Conservation (phyloP, 2,113 vertebrate species). For the Nesogale talazaci region DNA sequence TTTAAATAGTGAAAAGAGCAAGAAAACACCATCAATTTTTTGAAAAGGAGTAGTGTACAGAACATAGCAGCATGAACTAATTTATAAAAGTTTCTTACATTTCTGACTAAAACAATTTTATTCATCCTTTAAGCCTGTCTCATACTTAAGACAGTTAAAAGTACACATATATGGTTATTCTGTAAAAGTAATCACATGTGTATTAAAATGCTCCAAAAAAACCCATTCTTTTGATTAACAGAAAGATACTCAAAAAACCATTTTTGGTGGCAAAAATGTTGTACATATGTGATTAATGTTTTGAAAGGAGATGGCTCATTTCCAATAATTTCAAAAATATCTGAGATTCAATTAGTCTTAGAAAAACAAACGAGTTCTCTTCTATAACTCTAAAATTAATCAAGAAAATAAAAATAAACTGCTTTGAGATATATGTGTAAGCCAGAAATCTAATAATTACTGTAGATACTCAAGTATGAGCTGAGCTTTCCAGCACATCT, state of each 20-base stretch:
- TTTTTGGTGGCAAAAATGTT: slow-evolving; percentile 15
- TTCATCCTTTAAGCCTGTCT: slow-evolving; percentile 13
- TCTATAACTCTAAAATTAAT: slow-evolving; percentile 17
- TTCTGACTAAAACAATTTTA: slow-evolving; percentile 25
- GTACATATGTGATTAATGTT: background rate
- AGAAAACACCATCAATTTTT: background rate
- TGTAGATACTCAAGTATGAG: no score
- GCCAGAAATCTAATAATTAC: background rate
- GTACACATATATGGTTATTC: slow-evolving; percentile 2
- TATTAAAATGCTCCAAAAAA: slow-evolving; percentile 30
- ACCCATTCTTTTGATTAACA: background rate
- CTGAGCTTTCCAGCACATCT: no score
- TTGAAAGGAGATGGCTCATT: background rate
- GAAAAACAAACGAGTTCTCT: slow-evolving; percentile 37
- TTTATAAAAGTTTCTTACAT: background rate
- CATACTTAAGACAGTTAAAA: slow-evolving; percentile 36
- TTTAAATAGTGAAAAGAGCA: slow-evolving; percentile 20
- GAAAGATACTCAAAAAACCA: slow-evolving; percentile 18
- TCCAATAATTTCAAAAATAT: background rate
- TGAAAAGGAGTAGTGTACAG: background rate
- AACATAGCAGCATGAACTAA: background rate
- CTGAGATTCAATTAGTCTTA: slow-evolving; percentile 39
- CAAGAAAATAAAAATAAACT: slow-evolving; percentile 12
- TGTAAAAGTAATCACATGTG: background rate
- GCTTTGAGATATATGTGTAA: background rate